Evolutionary conservation across 2,797 vertebrate genomes (phyloP).

Genomic region (Sebastes matsubarae): DNA sequence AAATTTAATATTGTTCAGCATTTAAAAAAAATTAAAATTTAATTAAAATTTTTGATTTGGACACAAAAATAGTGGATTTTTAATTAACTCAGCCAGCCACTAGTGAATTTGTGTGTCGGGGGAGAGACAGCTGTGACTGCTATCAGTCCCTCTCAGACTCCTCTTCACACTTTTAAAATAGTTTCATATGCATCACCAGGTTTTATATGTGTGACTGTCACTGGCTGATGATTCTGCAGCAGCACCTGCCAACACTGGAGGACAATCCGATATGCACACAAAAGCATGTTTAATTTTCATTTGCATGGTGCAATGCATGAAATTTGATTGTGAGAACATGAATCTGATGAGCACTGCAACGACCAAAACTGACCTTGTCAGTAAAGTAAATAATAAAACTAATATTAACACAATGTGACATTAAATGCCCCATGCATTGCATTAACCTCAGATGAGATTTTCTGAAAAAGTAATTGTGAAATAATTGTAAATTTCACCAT

Average conservation of each 20-base stretch:
- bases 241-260: neutral
- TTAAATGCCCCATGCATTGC: neutral
- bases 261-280: slow-evolving; percentile 10
- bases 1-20: neutral
- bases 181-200: slow-evolving; percentile 14
- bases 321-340: slow-evolving; percentile 24
- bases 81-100: neutral
- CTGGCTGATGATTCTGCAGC: slow-evolving; percentile 17
- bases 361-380: slow-evolving; percentile 7
- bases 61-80: neutral
- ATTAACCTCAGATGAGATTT: neutral
- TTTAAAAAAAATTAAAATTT: neutral
- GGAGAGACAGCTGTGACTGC: neutral
- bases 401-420: neutral
- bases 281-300: slow-evolving; percentile 19
- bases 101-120: neutral
- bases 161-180: slow-evolving; percentile 28
- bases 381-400: neutral
- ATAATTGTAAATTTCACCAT: neutral
- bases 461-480: neutral
- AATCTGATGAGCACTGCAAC: neutral
- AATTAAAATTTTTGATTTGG: neutral
- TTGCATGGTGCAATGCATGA: slow-evolving; percentile 12
- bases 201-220: slow-evolving; percentile 20
- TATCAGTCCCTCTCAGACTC: neutral